phyloP scores from a whole-genome alignment of 2,113 vertebrate genomes.

The Romanogobio albipinnatus region DNA sequence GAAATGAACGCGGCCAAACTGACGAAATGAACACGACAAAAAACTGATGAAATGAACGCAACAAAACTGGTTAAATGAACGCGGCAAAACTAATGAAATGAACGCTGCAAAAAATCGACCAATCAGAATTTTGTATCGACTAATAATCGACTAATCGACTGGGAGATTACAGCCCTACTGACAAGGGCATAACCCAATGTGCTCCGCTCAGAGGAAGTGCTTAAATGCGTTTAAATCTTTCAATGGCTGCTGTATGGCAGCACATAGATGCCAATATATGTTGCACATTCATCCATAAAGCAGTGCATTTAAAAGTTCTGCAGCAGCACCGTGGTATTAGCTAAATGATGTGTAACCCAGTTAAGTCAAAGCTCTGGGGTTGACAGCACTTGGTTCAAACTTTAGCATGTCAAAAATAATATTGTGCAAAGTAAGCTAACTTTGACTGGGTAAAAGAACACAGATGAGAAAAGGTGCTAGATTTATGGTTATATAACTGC shows the following conservation, averaged over 20 bases:
- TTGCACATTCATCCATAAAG: slow-evolving; percentile 1
- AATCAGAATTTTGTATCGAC: no score
- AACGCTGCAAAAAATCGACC: no score
- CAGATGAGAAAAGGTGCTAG: neutral
- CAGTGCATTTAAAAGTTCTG: neutral
- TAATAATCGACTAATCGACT: no score
- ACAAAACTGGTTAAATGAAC: no score
- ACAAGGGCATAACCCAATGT: slow-evolving; percentile 21
- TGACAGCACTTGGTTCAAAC: neutral
- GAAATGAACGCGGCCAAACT: no score
- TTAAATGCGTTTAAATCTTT: slow-evolving; percentile 25
- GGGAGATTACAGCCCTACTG: no score
- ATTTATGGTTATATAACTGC: slow-evolving; percentile 32
- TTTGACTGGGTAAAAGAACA: slow-evolving; percentile 1
- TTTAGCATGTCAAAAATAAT: slow-evolving; percentile 26
- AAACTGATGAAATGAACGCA: no score
- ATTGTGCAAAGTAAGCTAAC: slow-evolving; percentile 26
- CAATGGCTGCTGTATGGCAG: neutral
- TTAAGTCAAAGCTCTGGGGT: neutral
- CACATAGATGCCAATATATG: neutral
- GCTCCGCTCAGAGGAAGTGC: neutral
- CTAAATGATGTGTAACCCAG: neutral
- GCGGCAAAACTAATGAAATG: no score
- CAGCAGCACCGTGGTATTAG: neutral
- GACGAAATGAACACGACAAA: no score